Conservation (phyloP, 2,113 vertebrate species). For the Mixornis gularis region DNA sequence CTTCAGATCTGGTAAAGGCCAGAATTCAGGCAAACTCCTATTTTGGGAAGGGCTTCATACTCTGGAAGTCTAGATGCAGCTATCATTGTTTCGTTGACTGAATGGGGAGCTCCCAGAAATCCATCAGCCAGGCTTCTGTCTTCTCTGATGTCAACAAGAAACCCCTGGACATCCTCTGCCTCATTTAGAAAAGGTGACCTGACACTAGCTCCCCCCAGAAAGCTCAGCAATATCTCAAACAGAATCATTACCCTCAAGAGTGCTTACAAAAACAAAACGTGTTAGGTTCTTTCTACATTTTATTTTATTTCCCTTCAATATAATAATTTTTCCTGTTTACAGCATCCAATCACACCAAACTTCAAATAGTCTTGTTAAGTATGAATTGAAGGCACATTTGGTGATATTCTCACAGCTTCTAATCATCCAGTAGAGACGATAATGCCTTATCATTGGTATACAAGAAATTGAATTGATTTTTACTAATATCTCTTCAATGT, state of each 20-base stretch:
- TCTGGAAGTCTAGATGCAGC: neutral
- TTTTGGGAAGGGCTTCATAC: neutral
- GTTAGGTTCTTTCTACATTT: neutral
- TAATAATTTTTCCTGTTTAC: neutral
- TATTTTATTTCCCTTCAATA: neutral
- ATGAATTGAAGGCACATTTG: neutral
- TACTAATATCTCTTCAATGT: neutral
- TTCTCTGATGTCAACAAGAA: neutral
- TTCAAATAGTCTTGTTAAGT: neutral
- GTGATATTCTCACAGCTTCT: neutral
- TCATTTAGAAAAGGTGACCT: neutral
- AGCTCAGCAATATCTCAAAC: neutral
- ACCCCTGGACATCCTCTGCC: neutral
- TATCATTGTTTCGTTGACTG: neutral
- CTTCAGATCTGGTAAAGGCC: neutral
- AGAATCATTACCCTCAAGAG: neutral
- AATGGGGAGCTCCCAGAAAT: neutral
- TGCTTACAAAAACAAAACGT: neutral
- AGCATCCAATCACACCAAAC: neutral
- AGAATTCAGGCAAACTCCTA: neutral
- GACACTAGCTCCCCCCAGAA: neutral
- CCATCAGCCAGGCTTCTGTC: neutral
- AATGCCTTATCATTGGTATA: neutral
- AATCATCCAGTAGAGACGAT: neutral
- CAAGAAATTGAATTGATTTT: neutral